Evolutionary conservation across 2,113 vertebrate genomes (phyloP).

Genomic region (Heterotis niloticus): DNA sequence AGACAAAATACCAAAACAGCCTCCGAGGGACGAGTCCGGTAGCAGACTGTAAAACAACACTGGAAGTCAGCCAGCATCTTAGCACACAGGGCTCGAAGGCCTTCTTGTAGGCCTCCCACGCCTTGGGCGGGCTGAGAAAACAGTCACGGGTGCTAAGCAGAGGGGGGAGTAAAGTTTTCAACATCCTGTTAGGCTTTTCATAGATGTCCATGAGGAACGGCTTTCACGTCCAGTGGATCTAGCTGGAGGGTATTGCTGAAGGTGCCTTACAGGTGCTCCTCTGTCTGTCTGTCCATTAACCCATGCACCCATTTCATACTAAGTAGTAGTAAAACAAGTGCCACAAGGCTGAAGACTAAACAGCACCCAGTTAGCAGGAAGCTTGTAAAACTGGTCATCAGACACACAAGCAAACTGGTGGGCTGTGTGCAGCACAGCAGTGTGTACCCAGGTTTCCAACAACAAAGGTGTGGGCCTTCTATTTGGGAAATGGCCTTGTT

Average conservation of each 20-base stretch:
- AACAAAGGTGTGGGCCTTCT: not conserved
- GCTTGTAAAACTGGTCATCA: not conserved
- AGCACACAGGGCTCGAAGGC: not conserved
- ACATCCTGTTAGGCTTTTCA: not conserved
- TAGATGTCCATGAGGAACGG: not conserved
- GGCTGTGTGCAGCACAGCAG: not conserved
- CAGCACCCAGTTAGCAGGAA: not conserved
- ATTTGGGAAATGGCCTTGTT: not conserved
- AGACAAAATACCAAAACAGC: not conserved
- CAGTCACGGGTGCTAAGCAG: not conserved
- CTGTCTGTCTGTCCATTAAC: too few relatives aligned
- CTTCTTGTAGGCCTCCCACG: not conserved
- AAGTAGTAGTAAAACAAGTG: not conserved
- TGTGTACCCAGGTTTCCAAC: too few relatives aligned
- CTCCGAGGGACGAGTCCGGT: not conserved
- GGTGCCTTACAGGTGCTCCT: not conserved
- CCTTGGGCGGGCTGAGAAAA: not conserved
- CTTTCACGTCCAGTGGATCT: not conserved
- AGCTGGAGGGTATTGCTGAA: not conserved
- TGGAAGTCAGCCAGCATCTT: conserved; percentile 12
- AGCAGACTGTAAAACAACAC: conserved; percentile 1
- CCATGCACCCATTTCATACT: too few relatives aligned
- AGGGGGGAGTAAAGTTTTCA: not conserved
- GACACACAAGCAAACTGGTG: not conserved
- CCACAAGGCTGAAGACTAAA: not conserved